Conservation (phyloP, 2,113 vertebrate genomes). For the Melospiza georgiana region DNA sequence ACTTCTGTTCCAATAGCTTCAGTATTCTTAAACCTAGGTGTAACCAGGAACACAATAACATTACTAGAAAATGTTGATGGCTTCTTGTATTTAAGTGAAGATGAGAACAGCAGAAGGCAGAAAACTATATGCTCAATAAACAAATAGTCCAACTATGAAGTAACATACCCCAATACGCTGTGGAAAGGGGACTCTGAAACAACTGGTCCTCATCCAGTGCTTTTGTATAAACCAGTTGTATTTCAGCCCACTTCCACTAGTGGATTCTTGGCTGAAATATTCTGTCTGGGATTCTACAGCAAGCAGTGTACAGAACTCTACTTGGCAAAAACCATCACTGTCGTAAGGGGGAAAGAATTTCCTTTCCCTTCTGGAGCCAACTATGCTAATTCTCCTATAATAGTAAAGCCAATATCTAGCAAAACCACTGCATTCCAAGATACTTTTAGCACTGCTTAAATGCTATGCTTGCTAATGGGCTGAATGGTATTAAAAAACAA, state of each 20-base stretch:
- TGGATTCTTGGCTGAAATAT: conserved; percentile 24
- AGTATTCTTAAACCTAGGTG: conserved; percentile 91
- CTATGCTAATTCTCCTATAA: background rate
- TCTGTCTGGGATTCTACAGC: conserved; percentile 1
- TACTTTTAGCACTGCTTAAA: background rate
- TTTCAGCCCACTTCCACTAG: background rate
- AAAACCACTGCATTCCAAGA: background rate
- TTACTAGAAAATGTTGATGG: background rate
- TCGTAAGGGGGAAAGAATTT: conserved; percentile 52
- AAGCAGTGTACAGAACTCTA: background rate
- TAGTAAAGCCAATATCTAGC: background rate
- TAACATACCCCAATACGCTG: background rate
- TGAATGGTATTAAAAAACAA: background rate
- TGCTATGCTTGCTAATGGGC: background rate
- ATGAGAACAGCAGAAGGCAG: background rate
- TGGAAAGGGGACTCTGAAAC: background rate
- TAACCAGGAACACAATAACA: background rate
- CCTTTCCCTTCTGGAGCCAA: background rate
- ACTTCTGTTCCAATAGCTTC: conserved; percentile 94
- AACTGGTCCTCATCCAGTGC: background rate
- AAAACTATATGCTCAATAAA: background rate
- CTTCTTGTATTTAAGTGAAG: background rate
- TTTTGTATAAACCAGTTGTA: background rate
- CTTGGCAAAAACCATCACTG: conserved; percentile 32
- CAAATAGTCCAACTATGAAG: background rate